Base-by-base conservation (phyloP, 1,140 invertebrate species). In the Apis florea region DNA sequence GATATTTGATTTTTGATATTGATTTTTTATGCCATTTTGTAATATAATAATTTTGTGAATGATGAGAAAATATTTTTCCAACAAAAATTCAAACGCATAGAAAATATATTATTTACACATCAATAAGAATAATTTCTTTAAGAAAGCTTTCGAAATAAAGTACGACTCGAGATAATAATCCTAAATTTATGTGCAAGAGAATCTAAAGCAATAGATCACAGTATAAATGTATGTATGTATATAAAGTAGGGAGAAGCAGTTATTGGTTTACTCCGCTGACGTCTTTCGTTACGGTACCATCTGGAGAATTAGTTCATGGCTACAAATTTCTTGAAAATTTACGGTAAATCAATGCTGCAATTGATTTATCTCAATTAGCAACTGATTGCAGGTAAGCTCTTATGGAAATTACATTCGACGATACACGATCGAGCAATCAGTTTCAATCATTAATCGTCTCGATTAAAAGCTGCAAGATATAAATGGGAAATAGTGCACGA, bases 191-290 rank as follows among this genome's bases (percentile, higher is more conserved):
- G 21, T 58, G 21, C 19, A 61, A 13, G 56, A n/a, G 26, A 51
- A 75, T 51, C 13, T 4, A 64, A 58, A 63, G 51, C 11, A 49
- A 72, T 72, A 72, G 61, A 72, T 72, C 17, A 53, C 67, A 4
- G n/a, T 49, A 51, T n/a, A 64, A 26, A 64, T 74, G 31, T 12
- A 19, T n/a, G 12, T 51, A 19, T 40, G 5, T 31, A 21, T 40
- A 15, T 24, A 54, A 26, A 70, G 21, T 24, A 2, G 17, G 13
- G 26, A 63, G 26, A 54, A 47, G 11, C 21, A 68, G 51, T 77
- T 77, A 77, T 77, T 77, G 17, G 68, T 71, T 61, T 71, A n/a
- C 19, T 51, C 66, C 13, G 77, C 49, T 72, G 68, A 79, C 68
- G 68, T 71, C 56, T 71, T 72, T 72, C 68, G 47, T 74, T 74